Evolutionary conservation across 2,888 invertebrate species (phyloP).

Genomic region (Raillietiella orientalis): DNA sequence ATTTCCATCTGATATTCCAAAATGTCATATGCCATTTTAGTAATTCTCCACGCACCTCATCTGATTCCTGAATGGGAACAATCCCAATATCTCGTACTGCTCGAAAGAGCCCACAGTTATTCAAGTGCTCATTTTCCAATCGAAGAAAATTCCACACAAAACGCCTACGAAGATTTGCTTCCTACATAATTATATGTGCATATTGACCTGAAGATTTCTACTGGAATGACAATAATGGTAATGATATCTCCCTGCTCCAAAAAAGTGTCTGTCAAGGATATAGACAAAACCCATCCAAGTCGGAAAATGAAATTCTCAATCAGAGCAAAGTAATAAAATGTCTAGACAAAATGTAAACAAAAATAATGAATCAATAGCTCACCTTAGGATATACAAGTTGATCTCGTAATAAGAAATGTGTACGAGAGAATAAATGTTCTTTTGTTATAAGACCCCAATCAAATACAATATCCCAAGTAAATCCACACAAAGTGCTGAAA

Average conservation of each 20-base stretch:
- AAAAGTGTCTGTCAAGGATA: conserved; percentile 1
- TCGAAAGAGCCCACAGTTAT: conserved; percentile 20
- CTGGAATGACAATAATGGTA: conserved; percentile 1
- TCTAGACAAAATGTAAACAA: too few relatives aligned
- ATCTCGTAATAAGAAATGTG: conserved; percentile 8
- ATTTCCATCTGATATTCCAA: too few relatives aligned
- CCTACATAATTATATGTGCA: too few relatives aligned
- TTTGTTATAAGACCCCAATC: conserved; percentile 16
- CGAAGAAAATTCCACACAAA: conserved; percentile 21
- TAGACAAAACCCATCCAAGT: conserved; percentile 4
- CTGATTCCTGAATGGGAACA: neutral
- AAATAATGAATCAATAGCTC: too few relatives aligned
- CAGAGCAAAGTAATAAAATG: conserved; percentile 4
- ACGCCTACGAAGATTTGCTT: conserved; percentile 11
- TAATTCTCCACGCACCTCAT: too few relatives aligned
- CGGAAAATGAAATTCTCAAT: conserved; percentile 4
- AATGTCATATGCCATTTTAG: too few relatives aligned
- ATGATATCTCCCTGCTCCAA: conserved; percentile 1
- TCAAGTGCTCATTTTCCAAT: conserved; percentile 20
- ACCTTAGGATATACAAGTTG: conserved; percentile 4
- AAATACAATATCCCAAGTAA: conserved; percentile 15
- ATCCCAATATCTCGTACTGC: conserved; percentile 17
- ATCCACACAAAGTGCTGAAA: conserved; percentile 12
- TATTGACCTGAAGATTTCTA: conserved; percentile 4
- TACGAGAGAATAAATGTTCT: too few relatives aligned